Evolutionary conservation across 1,140 invertebrate species (phyloP).

Genomic region (Anadara kagoshimensis): DNA sequence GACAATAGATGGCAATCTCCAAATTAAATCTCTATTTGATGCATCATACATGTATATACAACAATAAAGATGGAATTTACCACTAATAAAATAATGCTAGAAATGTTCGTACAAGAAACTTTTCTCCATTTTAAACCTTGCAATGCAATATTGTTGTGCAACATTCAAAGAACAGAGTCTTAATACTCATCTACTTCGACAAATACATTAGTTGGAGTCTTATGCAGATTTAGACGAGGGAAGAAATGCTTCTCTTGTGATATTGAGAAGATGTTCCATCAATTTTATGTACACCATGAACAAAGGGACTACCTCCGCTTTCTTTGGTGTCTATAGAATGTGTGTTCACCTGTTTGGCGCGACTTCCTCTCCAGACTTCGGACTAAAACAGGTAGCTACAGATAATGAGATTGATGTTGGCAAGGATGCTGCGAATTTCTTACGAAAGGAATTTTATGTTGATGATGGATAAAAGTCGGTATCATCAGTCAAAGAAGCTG

Average conservation of each 20-base stretch:
- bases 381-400: conserved; percentile 35
- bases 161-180: conserved; percentile 42
- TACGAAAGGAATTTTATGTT: conserved; percentile 50
- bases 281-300: conserved; percentile 51
- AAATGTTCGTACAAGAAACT: no score
- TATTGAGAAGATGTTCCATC: no score
- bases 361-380: conserved; percentile 47
- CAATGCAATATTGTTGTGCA: conserved; percentile 52
- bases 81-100: no score
- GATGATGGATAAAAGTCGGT: conserved; percentile 53
- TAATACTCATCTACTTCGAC: conserved; percentile 49
- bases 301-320: conserved; percentile 45
- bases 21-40: no score
- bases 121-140: no score
- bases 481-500: conserved; percentile 24
- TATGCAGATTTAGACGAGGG: conserved; percentile 56
- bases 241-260: conserved; percentile 54
- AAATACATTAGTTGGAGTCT: conserved; percentile 51
- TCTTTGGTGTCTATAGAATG: conserved; percentile 50
- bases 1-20: no score
- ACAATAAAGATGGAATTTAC: no score
- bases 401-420: conserved; percentile 32
- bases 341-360: conserved; percentile 44
- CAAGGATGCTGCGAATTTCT: conserved; percentile 24
- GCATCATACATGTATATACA: no score